Evolutionary conservation across 2,888 invertebrate species (phyloP).

Genomic region (Schizotus pectinicornis): DNA sequence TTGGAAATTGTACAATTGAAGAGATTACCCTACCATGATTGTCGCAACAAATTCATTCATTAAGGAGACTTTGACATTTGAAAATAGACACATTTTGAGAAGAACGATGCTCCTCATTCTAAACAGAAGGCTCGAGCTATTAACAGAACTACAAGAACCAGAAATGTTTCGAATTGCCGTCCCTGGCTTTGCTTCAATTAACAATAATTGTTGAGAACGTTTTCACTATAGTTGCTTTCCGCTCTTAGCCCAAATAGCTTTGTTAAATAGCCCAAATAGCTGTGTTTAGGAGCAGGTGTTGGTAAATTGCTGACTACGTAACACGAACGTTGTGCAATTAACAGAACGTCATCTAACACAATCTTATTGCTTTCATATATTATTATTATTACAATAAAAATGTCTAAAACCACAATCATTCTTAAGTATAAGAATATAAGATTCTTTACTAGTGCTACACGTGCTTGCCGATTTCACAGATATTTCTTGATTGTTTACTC

Average conservation of each 20-base stretch:
- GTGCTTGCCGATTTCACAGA: slow-evolving; percentile 15
- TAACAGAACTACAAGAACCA: too few relatives aligned
- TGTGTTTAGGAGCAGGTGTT: neutral
- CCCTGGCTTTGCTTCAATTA: too few relatives aligned
- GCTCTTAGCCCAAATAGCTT: too few relatives aligned
- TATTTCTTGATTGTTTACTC: slow-evolving; percentile 18
- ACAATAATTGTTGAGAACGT: too few relatives aligned
- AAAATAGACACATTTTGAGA: too few relatives aligned
- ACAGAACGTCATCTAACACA: slow-evolving; percentile 9
- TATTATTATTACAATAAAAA: slow-evolving; percentile 18
- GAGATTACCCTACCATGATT: slow-evolving; percentile 27
- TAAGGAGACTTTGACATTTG: neutral
- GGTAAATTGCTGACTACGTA: slow-evolving; percentile 5
- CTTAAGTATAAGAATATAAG: slow-evolving; percentile 20
- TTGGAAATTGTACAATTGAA: neutral
- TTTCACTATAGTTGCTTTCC: too few relatives aligned
- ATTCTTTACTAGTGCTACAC: slow-evolving; percentile 11
- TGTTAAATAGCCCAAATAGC: too few relatives aligned
- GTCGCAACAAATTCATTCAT: slow-evolving; percentile 35
- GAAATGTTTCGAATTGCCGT: too few relatives aligned
- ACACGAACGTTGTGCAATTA: slow-evolving; percentile 7
- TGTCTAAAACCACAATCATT: slow-evolving; percentile 18
- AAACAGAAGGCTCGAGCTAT: too few relatives aligned
- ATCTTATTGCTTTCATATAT: slow-evolving; percentile 22
- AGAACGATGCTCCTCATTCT: too few relatives aligned